Evolutionary conservation across 2,113 vertebrate species (phyloP).

Genomic region (Hippocampus comes): DNA sequence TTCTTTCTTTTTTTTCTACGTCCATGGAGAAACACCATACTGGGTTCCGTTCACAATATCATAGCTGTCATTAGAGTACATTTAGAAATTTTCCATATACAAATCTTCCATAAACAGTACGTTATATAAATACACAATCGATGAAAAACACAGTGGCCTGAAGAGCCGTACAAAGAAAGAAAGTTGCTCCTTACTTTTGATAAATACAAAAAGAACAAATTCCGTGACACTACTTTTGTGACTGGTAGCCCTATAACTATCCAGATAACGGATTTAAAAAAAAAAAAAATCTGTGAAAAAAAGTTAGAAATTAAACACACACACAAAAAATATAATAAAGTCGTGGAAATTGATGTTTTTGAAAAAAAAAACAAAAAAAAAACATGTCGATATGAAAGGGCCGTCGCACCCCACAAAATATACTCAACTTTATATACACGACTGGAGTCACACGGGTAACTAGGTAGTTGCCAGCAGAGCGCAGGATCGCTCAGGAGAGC

Average conservation of each 20-base stretch:
- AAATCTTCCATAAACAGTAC: slow-evolving; percentile 69
- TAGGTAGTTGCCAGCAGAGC: slow-evolving; percentile 56
- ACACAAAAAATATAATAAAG: slow-evolving; percentile 30
- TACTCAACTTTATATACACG: slow-evolving; percentile 61
- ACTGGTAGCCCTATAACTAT: slow-evolving; percentile 63
- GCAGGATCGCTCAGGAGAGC: slow-evolving; percentile 22
- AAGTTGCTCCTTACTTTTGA: slow-evolving; percentile 51
- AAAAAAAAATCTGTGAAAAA: slow-evolving; percentile 59
- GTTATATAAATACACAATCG: slow-evolving; percentile 67
- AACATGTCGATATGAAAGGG: slow-evolving; percentile 58
- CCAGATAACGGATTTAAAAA: slow-evolving; percentile 63
- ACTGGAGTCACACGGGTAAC: slow-evolving; percentile 42
- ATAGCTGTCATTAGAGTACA: slow-evolving; percentile 70
- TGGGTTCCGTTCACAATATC: slow-evolving; percentile 60
- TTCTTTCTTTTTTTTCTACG: slow-evolving; percentile 10
- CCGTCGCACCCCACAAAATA: slow-evolving; percentile 55
- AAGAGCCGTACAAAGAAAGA: slow-evolving; percentile 49
- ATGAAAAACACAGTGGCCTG: slow-evolving; percentile 53
- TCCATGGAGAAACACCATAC: slow-evolving; percentile 45
- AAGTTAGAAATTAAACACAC: slow-evolving; percentile 48
- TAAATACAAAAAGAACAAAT: slow-evolving; percentile 55
- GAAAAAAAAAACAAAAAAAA: slow-evolving; percentile 10
- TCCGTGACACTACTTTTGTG: slow-evolving; percentile 35
- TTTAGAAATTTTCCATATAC: slow-evolving; percentile 64
- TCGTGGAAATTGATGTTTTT: slow-evolving; percentile 38